These are phyloP conservation scores for Dolichomitus sp. DNA, from an alignment of 2,888 invertebrate genomes.

Conservation along the genomic window DNA sequence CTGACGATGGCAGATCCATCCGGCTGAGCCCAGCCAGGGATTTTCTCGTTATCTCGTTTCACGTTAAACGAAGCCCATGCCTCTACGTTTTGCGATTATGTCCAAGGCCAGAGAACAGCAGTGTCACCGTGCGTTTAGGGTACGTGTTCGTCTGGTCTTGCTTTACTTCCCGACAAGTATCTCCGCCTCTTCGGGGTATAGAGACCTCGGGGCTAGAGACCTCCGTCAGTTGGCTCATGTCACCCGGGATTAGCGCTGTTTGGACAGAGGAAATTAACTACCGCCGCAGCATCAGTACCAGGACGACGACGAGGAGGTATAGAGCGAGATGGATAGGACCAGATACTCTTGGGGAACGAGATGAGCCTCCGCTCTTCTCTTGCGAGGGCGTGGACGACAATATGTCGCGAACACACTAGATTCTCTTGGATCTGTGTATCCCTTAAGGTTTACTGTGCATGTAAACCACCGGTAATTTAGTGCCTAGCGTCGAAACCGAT, in stretches of 20 bases:
- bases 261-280: constrained; percentile 86
- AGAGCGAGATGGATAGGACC: constrained; percentile 34
- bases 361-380: constrained; percentile 46
- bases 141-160: constrained; percentile 52
- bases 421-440: constrained; percentile 39
- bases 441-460: constrained; percentile 55
- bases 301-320: constrained; percentile 44
- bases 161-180: constrained; percentile 57
- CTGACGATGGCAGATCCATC: constrained; percentile 18
- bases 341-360: constrained; percentile 59
- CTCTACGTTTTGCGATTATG: constrained; percentile 24
- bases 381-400: constrained; percentile 81
- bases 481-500: constrained; percentile 60
- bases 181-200: constrained; percentile 64
- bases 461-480: constrained; percentile 67
- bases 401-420: constrained; percentile 71
- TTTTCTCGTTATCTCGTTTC: constrained; percentile 31
- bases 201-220: constrained; percentile 50
- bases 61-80: constrained; percentile 13
- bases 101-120: constrained; percentile 7
- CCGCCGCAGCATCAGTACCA: constrained; percentile 73
- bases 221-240: constrained; percentile 84
- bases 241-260: constrained; percentile 85
- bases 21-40: constrained; percentile 24
- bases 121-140: constrained; percentile 10